These are phyloP conservation scores for Temnothorax unifasciatus DNA, from an alignment of 2,888 invertebrate species.

Conservation along the genomic window DNA sequence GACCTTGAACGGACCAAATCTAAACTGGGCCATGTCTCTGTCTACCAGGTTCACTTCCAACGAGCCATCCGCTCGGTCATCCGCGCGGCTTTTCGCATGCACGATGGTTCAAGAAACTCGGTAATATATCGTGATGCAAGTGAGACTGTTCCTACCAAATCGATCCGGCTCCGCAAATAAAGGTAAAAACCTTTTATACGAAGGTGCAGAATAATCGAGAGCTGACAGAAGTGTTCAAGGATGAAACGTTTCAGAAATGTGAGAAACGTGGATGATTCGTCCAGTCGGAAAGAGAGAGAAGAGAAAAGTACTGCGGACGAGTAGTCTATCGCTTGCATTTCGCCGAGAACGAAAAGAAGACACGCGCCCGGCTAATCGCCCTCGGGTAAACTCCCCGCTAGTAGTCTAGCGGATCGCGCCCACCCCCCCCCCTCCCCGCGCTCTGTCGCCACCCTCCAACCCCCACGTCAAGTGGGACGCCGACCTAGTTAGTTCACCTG, in stretches of 20 bases:
- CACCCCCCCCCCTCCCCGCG: constrained; percentile 10
- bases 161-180: neutral
- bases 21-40: constrained; percentile 83
- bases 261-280: neutral
- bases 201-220: neutral
- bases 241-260: neutral
- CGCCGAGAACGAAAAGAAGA: neutral
- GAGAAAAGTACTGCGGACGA: neutral
- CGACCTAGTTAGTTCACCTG: constrained; percentile 83
- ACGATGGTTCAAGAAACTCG: constrained; percentile 37
- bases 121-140: neutral
- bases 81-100: constrained; percentile 49
- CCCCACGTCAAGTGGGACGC: constrained; percentile 77
- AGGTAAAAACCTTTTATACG: neutral
- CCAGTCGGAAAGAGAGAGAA: too few species aligned
- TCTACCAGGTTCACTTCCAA: constrained; percentile 78
- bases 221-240: neutral
- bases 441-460: constrained; percentile 41
- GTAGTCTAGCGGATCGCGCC: constrained; percentile 69
- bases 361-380: constrained; percentile 43
- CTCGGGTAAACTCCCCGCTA: constrained; percentile 72
- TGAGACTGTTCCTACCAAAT: neutral
- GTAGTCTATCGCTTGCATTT: neutral
- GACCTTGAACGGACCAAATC: constrained; percentile 81
- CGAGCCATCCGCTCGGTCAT: constrained; percentile 73